phyloP scores from a whole-genome alignment of 2,797 vertebrate species.

The Triplophysa yarkandensis region DNA sequence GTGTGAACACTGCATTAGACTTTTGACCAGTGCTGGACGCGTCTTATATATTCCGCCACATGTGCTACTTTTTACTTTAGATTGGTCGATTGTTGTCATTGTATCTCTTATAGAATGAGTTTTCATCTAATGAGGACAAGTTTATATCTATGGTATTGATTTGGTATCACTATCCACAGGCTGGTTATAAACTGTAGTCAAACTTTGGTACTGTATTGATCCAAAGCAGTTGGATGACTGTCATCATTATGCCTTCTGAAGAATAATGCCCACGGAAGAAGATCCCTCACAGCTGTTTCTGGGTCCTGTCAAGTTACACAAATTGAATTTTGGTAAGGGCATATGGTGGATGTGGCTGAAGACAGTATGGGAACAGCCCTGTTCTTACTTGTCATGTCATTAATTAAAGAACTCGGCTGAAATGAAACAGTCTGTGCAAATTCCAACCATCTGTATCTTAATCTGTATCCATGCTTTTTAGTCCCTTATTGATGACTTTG shows the following conservation, averaged over 20 bases:
- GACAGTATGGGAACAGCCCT: conserved; percentile 18
- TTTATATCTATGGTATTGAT: background rate
- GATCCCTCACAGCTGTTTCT: conserved; percentile 14
- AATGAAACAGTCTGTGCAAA: conserved; percentile 37
- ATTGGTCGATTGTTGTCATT: background rate
- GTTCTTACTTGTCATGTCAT: conserved; percentile 2
- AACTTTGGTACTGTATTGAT: background rate
- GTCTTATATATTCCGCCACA: too few relatives aligned
- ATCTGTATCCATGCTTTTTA: too few relatives aligned
- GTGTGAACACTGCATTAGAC: too few relatives aligned
- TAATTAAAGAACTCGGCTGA: conserved; percentile 30
- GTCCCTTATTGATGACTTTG: conserved; percentile 6
- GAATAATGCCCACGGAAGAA: background rate
- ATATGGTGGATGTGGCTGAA: conserved; percentile 29
- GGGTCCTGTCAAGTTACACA: conserved; percentile 20
- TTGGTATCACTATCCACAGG: background rate
- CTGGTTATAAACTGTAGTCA: background rate
- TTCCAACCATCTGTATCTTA: conserved; percentile 31
- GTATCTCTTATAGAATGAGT: too few relatives aligned
- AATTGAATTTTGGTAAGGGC: conserved; percentile 20
- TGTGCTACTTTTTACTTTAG: too few relatives aligned
- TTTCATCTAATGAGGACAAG: too few relatives aligned
- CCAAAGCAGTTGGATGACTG: background rate
- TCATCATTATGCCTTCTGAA: background rate
- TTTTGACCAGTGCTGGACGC: too few relatives aligned